These are phyloP conservation scores for Drosophila sechellia DNA, from an alignment of 1,140 invertebrate species.

Conservation along the genomic window DNA sequence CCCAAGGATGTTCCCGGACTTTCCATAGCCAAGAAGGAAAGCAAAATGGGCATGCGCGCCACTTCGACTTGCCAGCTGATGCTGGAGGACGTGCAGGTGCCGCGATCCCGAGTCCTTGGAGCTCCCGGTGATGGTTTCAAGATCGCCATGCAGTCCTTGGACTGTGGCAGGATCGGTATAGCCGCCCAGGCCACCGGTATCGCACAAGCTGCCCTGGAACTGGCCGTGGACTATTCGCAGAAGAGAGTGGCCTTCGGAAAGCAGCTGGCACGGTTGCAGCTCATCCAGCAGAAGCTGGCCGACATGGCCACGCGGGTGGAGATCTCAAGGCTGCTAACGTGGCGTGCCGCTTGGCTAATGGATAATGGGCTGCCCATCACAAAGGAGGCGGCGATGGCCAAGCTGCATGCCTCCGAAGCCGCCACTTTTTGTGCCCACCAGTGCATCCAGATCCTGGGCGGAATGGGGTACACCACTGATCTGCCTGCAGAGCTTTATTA, in stretches of 20 bases:
- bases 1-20: constrained; percentile 90
- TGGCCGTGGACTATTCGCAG: constrained; percentile 96
- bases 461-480: constrained; percentile 97
- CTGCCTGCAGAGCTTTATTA: constrained; percentile 98
- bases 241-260: constrained; percentile 95
- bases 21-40: constrained; percentile 96
- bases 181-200: constrained; percentile 95
- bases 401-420: constrained; percentile 95
- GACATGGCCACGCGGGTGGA: constrained; percentile 95
- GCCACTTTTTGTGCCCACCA: constrained; percentile 96
- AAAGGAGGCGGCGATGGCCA: constrained; percentile 98
- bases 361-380: constrained; percentile 93
- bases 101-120: constrained; percentile 92
- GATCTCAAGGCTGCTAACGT: constrained; percentile 93
- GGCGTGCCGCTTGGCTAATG: constrained; percentile 95
- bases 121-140: constrained; percentile 93
- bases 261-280: constrained; percentile 93
- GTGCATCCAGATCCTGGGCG: constrained; percentile 86
- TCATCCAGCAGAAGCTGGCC: constrained; percentile 96
- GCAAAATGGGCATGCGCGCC: constrained; percentile 96
- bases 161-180: constrained; percentile 95
- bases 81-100: constrained; percentile 95
- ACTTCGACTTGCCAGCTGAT: constrained; percentile 96
- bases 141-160: constrained; percentile 97
- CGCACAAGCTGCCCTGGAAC: constrained; percentile 96